Percentiles rank a stretch among this genome's conserved stretches.
Evolutionary conservation across 2,888 invertebrate genomes (phyloP).

Genomic region (Cremastobaeus sp.): DNA sequence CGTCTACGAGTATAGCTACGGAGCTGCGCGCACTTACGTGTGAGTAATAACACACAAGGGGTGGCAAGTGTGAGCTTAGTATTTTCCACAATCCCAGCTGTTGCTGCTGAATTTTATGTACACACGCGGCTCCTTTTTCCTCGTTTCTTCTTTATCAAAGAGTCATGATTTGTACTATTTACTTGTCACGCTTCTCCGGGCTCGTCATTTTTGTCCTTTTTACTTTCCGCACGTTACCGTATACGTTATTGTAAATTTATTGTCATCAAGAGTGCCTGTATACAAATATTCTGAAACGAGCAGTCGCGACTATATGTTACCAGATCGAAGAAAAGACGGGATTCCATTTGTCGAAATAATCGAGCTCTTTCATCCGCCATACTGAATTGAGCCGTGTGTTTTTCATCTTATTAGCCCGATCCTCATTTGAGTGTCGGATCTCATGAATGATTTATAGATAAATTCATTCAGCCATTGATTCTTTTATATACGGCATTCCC

Average conservation of each 20-base stretch:
- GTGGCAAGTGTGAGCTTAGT: slow-evolving; percentile 55
- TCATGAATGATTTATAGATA: slow-evolving; percentile 42
- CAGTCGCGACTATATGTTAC: too few relatives aligned
- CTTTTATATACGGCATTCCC: slow-evolving; percentile 2
- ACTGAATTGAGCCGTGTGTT: too few relatives aligned
- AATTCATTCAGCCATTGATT: slow-evolving; percentile 39
- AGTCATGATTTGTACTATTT: slow-evolving; percentile 51
- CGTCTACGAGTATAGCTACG: neutral
- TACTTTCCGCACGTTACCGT: slow-evolving; percentile 4
- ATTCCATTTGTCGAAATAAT: too few relatives aligned
- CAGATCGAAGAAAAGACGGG: too few relatives aligned
- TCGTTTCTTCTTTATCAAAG: slow-evolving; percentile 55
- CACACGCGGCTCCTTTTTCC: slow-evolving; percentile 52
- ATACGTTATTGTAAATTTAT: slow-evolving; percentile 15
- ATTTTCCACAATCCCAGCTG: slow-evolving; percentile 62
- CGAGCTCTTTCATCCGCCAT: too few relatives aligned
- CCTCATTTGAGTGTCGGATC: slow-evolving; percentile 9
- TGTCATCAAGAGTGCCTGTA: neutral
- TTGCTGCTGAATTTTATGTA: slow-evolving; percentile 59
- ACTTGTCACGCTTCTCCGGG: slow-evolving; percentile 40
- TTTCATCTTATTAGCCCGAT: slow-evolving; percentile 27
- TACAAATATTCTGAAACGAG: too few relatives aligned
- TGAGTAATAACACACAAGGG: slow-evolving; percentile 48
- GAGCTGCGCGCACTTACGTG: slow-evolving; percentile 34
- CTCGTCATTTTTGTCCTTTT: neutral